A percentile compares a stretch with the other conserved stretches of the same genome.
phyloP scores from a whole-genome alignment of 2,113 vertebrate species.

The Lagopus muta region DNA sequence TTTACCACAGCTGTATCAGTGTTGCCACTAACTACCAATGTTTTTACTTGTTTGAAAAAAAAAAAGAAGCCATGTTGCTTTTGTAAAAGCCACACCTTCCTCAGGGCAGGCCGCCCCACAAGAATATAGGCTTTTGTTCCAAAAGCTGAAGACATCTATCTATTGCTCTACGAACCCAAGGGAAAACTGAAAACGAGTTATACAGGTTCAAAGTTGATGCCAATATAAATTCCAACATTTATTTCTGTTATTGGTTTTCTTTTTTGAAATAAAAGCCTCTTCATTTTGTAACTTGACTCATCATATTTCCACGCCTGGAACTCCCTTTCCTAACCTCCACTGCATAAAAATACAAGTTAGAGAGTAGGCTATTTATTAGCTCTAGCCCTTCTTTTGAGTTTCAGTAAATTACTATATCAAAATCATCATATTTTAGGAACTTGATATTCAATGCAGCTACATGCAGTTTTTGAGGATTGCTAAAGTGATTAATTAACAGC shows the following conservation, averaged over 20 bases:
- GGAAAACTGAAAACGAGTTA: slow-evolving; percentile 2
- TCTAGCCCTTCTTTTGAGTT: neutral
- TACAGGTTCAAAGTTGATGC: neutral
- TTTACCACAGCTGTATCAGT: neutral
- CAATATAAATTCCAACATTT: neutral
- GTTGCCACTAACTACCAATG: neutral
- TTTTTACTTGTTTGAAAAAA: neutral
- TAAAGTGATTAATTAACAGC: neutral
- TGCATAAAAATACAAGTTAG: neutral
- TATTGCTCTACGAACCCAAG: neutral
- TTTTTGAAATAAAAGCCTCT: neutral
- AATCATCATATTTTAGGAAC: neutral
- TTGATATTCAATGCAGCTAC: neutral
- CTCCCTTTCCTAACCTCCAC: neutral
- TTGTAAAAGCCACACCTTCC: neutral
- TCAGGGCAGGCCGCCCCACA: neutral
- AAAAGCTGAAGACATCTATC: neutral
- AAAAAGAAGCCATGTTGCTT: neutral
- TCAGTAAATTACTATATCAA: neutral
- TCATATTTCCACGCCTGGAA: neutral
- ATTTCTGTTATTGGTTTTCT: neutral
- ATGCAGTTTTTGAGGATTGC: neutral
- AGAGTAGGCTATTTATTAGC: neutral
- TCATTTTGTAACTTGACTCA: neutral
- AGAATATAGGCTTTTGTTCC: neutral